Percentiles rank a stretch among this genome's conserved stretches.
Conservation (phyloP, 1,140 invertebrate genomes). For the Thaumatotibia leucotreta region DNA sequence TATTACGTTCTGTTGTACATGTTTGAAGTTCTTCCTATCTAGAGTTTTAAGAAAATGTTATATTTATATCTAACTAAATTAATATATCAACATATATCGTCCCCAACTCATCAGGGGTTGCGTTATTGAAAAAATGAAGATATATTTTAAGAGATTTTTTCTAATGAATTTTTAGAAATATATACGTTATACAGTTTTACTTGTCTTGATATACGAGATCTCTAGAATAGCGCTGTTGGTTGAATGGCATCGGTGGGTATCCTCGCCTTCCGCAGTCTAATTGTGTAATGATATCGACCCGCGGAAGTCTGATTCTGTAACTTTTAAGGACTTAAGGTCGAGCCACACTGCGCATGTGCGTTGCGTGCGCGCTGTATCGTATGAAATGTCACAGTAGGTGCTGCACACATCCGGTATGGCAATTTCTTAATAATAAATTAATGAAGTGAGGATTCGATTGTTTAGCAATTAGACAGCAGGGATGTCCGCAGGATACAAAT, state of each 20-base stretch:
- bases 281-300: neutral
- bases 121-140: slow-evolving; percentile 62
- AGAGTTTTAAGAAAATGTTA: slow-evolving; percentile 57
- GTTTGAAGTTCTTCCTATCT: slow-evolving; percentile 71
- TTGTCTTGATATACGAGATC: slow-evolving; percentile 62
- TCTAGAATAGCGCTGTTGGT: slow-evolving; percentile 35
- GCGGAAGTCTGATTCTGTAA: neutral
- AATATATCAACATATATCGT: slow-evolving; percentile 48
- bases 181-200: slow-evolving; percentile 59
- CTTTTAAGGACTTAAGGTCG: no score
- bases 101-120: slow-evolving; percentile 33
- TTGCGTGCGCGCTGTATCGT: no score
- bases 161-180: slow-evolving; percentile 67
- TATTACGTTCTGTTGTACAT: slow-evolving; percentile 64
- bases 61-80: slow-evolving; percentile 67
- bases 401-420: no score
- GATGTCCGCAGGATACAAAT: neutral
- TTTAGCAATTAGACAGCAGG: neutral
- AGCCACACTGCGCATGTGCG: no score
- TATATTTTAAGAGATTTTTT: slow-evolving; percentile 76
- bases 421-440: no score
- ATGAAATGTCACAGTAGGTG: no score
- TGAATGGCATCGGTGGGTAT: neutral
- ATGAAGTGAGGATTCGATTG: neutral
- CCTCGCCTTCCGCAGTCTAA: neutral